Evolutionary conservation across 2,797 vertebrate species (phyloP), one percentile per base, ranked within the genome.

Genomic region (Bradypus variegatus): DNA sequence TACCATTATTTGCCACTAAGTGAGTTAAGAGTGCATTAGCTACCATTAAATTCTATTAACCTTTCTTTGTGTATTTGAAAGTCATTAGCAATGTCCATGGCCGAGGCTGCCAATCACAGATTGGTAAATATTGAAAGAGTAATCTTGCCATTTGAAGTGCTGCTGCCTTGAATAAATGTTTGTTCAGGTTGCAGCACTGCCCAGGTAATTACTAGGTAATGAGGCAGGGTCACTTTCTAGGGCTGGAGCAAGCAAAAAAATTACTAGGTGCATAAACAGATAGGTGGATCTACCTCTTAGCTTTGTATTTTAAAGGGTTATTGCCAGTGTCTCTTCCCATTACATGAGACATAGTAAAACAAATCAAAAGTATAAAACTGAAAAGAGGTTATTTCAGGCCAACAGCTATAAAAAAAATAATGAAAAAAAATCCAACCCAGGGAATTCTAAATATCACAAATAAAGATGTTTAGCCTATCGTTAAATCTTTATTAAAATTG

Each of bases 151-250:
- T 64, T 50, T 83, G 75, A 81, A 94, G 81, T 72, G 84, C 19
- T 94, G 86, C 48, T 82, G 81, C 65, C 78, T 64, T 45, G 75
- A 92, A 84, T 60, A 81, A 86, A 91, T 80, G 65, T 92, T 94
- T 92, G 91, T 38, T 87, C 48, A 27, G 25, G 45, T 45, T 75
- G 81, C n/a, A 58, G 55, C 53, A 58, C 23, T 89, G 70, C 84
- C 81, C 58, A 73, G 10, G 77, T 25, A 80, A 86, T 78, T 53
- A 21, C 76, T 31, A 19, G 50, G 45, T 27, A 64, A 86, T 33
- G 27, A 62, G 36, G 55, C 36, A 27, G 50, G 67, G 25, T 83
- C 79, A 10, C 14, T 50, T 33, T 65, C 38, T 75, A 85, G 64
- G 4, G 15, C 80, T 67, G 6, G 64, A 53, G 41, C 6, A 10